Base-by-base conservation (phyloP, 2,113 vertebrate genomes). In the Struthio camelus region DNA sequence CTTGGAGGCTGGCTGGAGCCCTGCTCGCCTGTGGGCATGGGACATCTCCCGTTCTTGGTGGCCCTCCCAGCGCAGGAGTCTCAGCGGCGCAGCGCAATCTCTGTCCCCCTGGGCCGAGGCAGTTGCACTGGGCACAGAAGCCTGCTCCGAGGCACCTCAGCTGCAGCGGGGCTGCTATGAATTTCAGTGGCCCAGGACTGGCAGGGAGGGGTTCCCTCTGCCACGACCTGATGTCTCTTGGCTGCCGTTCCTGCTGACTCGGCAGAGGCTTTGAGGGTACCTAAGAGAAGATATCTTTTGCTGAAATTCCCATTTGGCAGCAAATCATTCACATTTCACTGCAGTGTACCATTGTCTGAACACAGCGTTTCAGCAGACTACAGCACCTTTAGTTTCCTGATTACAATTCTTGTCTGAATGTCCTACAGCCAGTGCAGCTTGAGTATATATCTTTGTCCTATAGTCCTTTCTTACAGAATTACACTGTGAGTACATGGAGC, bases 1-100 rank as follows among this genome's bases (percentile, higher is more conserved):
- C 72, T 2, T 28, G 25, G 22, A 15, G 36, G 40, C 25, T 58
- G 25, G 38, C 15, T 40, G 20, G 38, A 59, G 50, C 44, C 36
- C 34, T 5, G 25, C 48, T 25, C 1, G 2, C 61, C 22, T 2
- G 0, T 1, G 2, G 24, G 14, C 15, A 13, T 23, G 56, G 1
- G 53, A 25, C 34, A 36, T 20, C 61, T 44, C 30, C 42, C 3
- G 40, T 46, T 58, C 38, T 75, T 32, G 8, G 51, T 17, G 8
- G 0, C n/a, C 0, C 5, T 50, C 72, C 25, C 66, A 25, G 46
- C 82, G 30, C 1, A 5, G 34, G 4, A 0, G 9, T 46, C 36
- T 58, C 58, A 38, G 46, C 54, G 19, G 62, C 67, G 51, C 7
- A 3, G 44, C 10, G 17, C 10, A 1, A 20, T 7, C n/a, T 7